Conservation (phyloP, 2,888 invertebrate species). For the Rhingia rostrata region DNA sequence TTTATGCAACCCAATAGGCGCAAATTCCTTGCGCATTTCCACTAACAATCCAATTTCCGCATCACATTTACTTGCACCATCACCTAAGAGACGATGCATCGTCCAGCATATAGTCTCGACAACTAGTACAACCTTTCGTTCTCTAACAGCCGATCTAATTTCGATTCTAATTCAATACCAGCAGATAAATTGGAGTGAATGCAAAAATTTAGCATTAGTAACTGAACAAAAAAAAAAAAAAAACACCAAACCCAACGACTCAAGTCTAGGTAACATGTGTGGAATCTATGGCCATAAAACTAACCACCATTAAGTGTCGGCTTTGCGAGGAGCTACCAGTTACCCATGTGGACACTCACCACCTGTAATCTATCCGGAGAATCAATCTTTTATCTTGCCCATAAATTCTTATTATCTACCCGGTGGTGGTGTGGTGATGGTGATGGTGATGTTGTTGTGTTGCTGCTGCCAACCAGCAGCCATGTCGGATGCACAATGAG, state of each 20-base stretch:
- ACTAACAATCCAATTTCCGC: conserved; percentile 68
- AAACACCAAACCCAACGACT: conserved; percentile 5
- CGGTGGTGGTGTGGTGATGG: background rate
- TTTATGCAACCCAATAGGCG: conserved; percentile 42
- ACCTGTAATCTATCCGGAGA: conserved; percentile 71
- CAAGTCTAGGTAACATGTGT: conserved; percentile 51
- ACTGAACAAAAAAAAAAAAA: background rate
- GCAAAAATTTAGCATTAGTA: conserved; percentile 49
- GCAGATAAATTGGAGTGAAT: conserved; percentile 54
- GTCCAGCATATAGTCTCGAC: background rate
- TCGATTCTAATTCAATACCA: conserved; percentile 58
- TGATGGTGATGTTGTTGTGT: conserved; percentile 14
- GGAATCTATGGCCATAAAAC: conserved; percentile 65
- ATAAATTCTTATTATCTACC: conserved; percentile 73
- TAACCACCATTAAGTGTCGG: conserved; percentile 69
- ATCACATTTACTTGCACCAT: conserved; percentile 39
- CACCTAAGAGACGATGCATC: background rate
- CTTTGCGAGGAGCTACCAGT: conserved; percentile 52
- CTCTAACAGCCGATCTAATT: conserved; percentile 57
- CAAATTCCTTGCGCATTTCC: conserved; percentile 50
- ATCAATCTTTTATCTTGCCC: conserved; percentile 71
- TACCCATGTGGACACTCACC: conserved; percentile 67
- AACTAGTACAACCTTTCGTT: conserved; percentile 6
- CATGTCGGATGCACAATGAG: conserved; percentile 62
- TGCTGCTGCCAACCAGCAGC: conserved; percentile 46